Conservation (phyloP, 2,888 invertebrate species). For the Drymonia ruficornis region DNA sequence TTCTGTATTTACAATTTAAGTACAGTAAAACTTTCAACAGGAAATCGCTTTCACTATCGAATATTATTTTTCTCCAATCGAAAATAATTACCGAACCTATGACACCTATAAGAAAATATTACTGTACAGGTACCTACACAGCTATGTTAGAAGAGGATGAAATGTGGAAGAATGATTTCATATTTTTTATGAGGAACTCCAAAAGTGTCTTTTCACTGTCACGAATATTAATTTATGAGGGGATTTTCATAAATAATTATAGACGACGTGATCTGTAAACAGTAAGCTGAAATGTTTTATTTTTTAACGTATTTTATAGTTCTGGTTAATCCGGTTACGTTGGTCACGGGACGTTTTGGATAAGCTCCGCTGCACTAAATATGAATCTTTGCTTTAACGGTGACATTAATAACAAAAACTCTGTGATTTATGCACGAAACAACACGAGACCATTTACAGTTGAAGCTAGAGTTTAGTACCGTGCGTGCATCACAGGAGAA, state of each 20-base stretch:
- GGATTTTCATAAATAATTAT: conserved; percentile 78
- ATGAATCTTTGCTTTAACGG: conserved; percentile 74
- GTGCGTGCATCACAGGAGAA: conserved; percentile 44
- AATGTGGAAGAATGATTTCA: background rate
- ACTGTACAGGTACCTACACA: no score
- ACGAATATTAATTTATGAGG: conserved; percentile 67
- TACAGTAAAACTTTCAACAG: background rate
- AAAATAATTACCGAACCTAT: no score
- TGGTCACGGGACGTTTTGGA: conserved; percentile 63
- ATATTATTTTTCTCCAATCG: background rate
- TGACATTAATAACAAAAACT: conserved; percentile 82
- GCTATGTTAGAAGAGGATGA: no score
- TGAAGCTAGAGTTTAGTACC: conserved; percentile 51
- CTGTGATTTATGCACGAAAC: conserved; percentile 72
- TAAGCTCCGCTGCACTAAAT: conserved; percentile 70
- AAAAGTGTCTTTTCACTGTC: conserved; percentile 32
- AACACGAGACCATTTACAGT: conserved; percentile 60
- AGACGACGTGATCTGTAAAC: conserved; percentile 73
- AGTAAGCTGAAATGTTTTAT: conserved; percentile 71
- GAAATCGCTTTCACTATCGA: background rate
- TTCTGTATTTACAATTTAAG: conserved; percentile 15
- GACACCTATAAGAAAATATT: no score
- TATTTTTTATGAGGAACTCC: conserved; percentile 30
- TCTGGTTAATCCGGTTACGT: conserved; percentile 56
- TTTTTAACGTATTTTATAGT: conserved; percentile 66